A percentile compares a stretch with the other conserved stretches of the same genome.
Evolutionary conservation across 2,113 vertebrate species (phyloP).

Genomic region (Falcunculus frontatus): DNA sequence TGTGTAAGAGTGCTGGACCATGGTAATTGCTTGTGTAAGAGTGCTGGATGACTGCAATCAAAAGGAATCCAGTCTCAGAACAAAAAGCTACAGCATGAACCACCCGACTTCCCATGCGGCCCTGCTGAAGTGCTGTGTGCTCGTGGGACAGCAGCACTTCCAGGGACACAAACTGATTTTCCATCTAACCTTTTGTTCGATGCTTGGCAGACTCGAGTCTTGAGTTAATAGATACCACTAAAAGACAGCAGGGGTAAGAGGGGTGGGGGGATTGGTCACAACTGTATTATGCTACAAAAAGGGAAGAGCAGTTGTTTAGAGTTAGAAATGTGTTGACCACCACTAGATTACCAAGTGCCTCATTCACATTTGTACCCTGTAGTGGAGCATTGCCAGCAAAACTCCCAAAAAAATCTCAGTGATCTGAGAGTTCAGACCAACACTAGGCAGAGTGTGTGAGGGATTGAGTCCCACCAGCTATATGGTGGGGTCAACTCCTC

Average conservation of each 20-base stretch:
- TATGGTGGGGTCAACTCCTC: neutral
- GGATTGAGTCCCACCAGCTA: neutral
- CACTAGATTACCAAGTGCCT: neutral
- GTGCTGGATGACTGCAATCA: neutral
- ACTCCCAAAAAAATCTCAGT: neutral
- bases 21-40: neutral
- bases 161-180: neutral
- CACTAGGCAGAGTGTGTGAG: neutral
- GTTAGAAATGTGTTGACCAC: slow-evolving; percentile 32
- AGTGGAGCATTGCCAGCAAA: neutral
- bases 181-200: neutral
- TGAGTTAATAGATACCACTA: neutral
- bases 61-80: neutral
- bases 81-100: neutral
- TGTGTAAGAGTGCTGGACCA: neutral
- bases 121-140: neutral
- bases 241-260: neutral
- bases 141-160: neutral
- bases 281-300: slow-evolving; percentile 1
- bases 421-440: neutral
- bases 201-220: neutral
- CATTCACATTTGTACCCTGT: neutral
- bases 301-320: neutral
- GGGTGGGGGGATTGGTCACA: neutral
- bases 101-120: neutral